Conservation (phyloP, 2,888 invertebrate genomes). For the Pseudococcus longispinus region DNA sequence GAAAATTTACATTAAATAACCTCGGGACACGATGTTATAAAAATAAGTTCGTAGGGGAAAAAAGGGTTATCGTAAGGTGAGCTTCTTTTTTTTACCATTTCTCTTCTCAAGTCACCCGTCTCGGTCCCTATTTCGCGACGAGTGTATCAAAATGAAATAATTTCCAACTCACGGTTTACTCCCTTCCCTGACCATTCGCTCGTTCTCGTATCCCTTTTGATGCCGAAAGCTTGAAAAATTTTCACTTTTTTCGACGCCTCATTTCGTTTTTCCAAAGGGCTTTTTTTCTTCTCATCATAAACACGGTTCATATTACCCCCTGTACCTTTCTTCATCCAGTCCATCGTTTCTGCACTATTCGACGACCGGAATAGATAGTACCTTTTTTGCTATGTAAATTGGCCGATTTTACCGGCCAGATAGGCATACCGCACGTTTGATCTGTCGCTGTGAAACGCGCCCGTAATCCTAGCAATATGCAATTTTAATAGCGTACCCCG, state of each 20-base stretch:
- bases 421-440: not conserved
- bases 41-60: not conserved
- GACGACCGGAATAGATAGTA: not conserved
- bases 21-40: slow-evolving; percentile 38
- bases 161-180: not conserved
- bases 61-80: not conserved
- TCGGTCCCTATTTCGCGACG: not conserved
- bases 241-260: slow-evolving; percentile 6
- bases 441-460: not conserved
- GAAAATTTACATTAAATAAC: slow-evolving; percentile 54
- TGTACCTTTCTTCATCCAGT: not conserved
- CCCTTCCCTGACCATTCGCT: not conserved
- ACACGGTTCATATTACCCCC: not conserved
- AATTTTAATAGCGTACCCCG: not conserved
- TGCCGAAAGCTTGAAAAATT: not conserved
- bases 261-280: not conserved
- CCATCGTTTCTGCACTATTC: not conserved
- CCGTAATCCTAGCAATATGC: not conserved
- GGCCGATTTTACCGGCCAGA: not conserved
- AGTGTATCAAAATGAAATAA: slow-evolving; percentile 3
- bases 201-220: not conserved
- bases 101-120: not conserved
- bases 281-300: not conserved
- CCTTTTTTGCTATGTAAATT: not conserved
- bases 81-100: not conserved